Evolutionary conservation across 2,797 vertebrate genomes (phyloP).

Genomic region (Chromis chromis): DNA sequence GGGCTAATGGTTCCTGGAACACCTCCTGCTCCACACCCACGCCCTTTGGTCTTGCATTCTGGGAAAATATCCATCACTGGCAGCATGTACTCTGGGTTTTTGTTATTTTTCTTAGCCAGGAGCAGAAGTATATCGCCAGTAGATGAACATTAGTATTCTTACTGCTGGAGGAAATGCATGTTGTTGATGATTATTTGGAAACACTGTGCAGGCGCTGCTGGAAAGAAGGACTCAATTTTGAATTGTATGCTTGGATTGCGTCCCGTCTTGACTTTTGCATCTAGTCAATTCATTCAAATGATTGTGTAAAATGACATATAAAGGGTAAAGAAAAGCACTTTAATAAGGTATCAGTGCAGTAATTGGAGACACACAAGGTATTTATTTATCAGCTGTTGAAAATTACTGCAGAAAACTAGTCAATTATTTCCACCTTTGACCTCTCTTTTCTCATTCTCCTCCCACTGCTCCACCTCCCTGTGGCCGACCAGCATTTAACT

Average conservation of each 20-base stretch:
- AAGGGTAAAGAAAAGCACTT: neutral
- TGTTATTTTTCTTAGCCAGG: conserved; percentile 47
- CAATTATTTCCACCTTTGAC: neutral
- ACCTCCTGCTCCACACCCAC: conserved; percentile 26
- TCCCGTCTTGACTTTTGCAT: neutral
- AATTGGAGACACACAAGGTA: conserved; percentile 2
- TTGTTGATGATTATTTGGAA: conserved; percentile 26
- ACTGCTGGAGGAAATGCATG: conserved; percentile 15
- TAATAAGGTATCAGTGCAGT: conserved; percentile 3
- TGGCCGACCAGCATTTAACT: neutral
- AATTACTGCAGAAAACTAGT: neutral
- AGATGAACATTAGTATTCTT: conserved; percentile 23
- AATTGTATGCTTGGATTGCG: neutral
- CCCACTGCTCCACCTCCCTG: conserved; percentile 1
- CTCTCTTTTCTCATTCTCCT: neutral
- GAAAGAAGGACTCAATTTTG: neutral
- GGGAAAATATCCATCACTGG: conserved; percentile 52
- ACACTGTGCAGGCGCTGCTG: neutral
- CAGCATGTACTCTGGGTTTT: conserved; percentile 8
- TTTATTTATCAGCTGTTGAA: conserved; percentile 5
- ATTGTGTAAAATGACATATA: neutral
- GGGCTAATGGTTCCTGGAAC: conserved; percentile 48
- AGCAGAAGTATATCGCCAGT: conserved; percentile 16
- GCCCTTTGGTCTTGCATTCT: conserved; percentile 39
- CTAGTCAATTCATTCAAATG: neutral